Evolutionary conservation across 2,797 vertebrate species (phyloP).

Genomic region (Parotocinclus haroldoi): DNA sequence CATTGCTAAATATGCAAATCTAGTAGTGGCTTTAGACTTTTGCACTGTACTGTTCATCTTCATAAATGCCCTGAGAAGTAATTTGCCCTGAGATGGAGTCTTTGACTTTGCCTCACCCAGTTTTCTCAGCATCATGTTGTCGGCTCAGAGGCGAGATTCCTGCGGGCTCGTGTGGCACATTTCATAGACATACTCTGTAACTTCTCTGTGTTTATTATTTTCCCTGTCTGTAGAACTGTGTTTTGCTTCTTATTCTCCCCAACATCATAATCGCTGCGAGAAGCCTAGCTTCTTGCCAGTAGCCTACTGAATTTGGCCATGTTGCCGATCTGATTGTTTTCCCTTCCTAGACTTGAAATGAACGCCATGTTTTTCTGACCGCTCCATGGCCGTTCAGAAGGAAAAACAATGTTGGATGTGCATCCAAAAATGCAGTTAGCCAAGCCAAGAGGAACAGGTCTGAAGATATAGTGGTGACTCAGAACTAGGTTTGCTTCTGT

Average conservation of each 20-base stretch:
- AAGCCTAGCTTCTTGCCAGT: slow-evolving; percentile 6
- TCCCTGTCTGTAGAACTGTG: slow-evolving; percentile 44
- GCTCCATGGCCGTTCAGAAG: slow-evolving; percentile 23
- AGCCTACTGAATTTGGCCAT: slow-evolving; percentile 24
- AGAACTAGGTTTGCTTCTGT: slow-evolving; percentile 11
- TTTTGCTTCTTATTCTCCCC: slow-evolving; percentile 30
- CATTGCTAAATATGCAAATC: too few relatives aligned
- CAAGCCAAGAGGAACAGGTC: slow-evolving; percentile 42
- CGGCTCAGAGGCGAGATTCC: slow-evolving; percentile 14
- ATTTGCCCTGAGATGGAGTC: too few relatives aligned
- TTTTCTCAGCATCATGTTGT: slow-evolving; percentile 38
- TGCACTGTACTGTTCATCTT: too few relatives aligned
- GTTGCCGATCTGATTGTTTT: slow-evolving; percentile 19
- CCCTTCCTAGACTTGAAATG: slow-evolving; percentile 2
- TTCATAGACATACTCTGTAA: slow-evolving; percentile 41
- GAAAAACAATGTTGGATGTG: slow-evolving; percentile 27
- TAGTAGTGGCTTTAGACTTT: slow-evolving; percentile 8
- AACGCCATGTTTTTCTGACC: slow-evolving; percentile 28
- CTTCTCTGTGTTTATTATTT: slow-evolving; percentile 49
- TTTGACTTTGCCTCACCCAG: slow-evolving; percentile 46
- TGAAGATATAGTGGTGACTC: slow-evolving; percentile 16
- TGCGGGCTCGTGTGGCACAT: slow-evolving; percentile 33
- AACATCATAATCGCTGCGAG: slow-evolving; percentile 8
- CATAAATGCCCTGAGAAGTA: too few relatives aligned
- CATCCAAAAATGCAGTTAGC: slow-evolving; percentile 30